Base-by-base conservation (phyloP, 1,140 invertebrate genomes). In the Listronotus oregonensis region DNA sequence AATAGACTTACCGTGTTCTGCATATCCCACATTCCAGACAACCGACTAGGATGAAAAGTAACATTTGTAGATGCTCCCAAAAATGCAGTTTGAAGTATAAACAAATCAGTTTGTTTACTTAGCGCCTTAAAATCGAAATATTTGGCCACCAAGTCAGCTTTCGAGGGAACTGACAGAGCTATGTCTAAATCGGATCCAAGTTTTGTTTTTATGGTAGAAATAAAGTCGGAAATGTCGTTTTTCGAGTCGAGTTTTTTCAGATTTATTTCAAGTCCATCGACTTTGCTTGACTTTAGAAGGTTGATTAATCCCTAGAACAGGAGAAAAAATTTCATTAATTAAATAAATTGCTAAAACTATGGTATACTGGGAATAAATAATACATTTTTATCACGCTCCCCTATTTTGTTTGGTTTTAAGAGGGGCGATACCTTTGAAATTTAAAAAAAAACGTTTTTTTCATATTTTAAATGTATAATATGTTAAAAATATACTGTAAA, bases 21-120 rank as follows among this genome's bases (percentile, higher is more conserved):
- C 81, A 91, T 87, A 71, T 92, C 90, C 78, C 88, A 89, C 17
- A 90, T 75, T 3, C 90, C 90, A 78, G 90, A 91, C 61, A 92
- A 77, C 60, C 89, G 79, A 70, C 89, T 90, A 0, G 89, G 89
- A 77, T 92, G 90, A 74, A 87, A 91, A 0, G 89, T 88, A 65
- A 84, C 80, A 68, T 87, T 86, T 58, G 86, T 84, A 46, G 83
- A 82, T 44, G 86, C 80, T 0, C 85, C 85, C 72, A 92, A 74
- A 43, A 87, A 88, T 64, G 90, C 84, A 9, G 88, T 90, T 34
- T 89, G 81, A n/a, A 91, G 73, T 42, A 86, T 84, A 77, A 90
- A 89, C 14, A 87, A 73, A 70, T 90, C 86, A 7, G 84, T 81
- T 55, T 84, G 81, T 80, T 86, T 87, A 14, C 84, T 78, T 47